phyloP scores from a whole-genome alignment of 2,888 invertebrate genomes.

The Panopea generosa region DNA sequence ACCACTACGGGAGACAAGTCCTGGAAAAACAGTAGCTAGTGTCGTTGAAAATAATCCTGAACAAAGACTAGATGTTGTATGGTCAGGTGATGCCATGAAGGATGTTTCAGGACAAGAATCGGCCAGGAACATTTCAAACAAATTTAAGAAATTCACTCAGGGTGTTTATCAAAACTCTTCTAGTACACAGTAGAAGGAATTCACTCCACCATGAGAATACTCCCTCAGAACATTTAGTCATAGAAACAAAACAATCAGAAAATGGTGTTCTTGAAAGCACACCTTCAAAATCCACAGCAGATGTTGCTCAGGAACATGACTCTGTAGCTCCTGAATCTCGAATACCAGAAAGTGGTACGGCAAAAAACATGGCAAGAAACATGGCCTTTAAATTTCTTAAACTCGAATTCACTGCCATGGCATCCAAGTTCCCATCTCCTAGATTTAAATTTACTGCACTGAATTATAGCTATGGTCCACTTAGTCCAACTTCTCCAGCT shows the following conservation, averaged over 20 bases:
- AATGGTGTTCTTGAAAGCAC: constrained; percentile 79
- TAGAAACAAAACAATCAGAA: constrained; percentile 64
- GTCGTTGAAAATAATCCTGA: constrained; percentile 74
- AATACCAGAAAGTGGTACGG: constrained; percentile 88
- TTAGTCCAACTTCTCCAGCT: constrained; percentile 77
- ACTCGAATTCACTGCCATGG: constrained; percentile 87
- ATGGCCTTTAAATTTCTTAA: constrained; percentile 95
- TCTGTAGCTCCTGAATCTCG: constrained; percentile 75
- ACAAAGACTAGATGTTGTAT: constrained; percentile 68
- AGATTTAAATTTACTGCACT: no score
- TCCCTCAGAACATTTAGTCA: constrained; percentile 59
- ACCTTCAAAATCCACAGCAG: constrained; percentile 66
- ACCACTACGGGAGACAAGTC: constrained; percentile 71
- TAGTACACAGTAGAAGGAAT: constrained; percentile 64
- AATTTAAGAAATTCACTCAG: constrained; percentile 66
- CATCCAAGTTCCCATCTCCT: constrained; percentile 68
- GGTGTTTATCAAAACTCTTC: constrained; percentile 46
- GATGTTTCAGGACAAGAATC: constrained; percentile 88
- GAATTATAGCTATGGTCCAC: no score
- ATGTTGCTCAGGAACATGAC: constrained; percentile 86
- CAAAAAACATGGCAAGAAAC: constrained; percentile 92
- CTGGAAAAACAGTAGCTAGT: constrained; percentile 62
- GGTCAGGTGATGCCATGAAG: constrained; percentile 60
- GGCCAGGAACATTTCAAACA: constrained; percentile 89
- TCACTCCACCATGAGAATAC: constrained; percentile 74